phyloP scores from a whole-genome alignment of 2,888 invertebrate species.

The Scaptomyza cyrtandrae region DNA sequence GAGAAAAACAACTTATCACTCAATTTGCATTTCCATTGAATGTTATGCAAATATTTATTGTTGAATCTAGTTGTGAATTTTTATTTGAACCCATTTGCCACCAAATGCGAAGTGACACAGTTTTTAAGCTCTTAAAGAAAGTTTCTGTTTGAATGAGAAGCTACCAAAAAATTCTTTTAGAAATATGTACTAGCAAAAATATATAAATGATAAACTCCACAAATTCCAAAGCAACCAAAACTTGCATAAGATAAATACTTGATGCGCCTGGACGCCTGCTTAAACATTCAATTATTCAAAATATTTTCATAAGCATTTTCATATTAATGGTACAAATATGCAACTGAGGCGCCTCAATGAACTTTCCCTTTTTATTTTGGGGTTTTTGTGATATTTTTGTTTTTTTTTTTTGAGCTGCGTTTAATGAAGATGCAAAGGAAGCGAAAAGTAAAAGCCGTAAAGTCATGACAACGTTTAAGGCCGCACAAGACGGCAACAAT shows the following conservation, averaged over 20 bases:
- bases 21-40: slow-evolving; percentile 70
- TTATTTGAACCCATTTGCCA: slow-evolving; percentile 27
- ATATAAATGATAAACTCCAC: slow-evolving; percentile 13
- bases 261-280: slow-evolving; percentile 16
- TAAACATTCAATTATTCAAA: slow-evolving; percentile 70
- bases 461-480: slow-evolving; percentile 66
- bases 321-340: slow-evolving; percentile 68
- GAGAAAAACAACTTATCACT: slow-evolving; percentile 37
- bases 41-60: slow-evolving; percentile 70
- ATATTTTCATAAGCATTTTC: slow-evolving; percentile 63
- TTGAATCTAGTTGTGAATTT: slow-evolving; percentile 40
- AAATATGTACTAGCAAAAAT: neutral
- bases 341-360: slow-evolving; percentile 67
- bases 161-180: neutral
- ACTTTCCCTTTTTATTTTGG: slow-evolving; percentile 73
- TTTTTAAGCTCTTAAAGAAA: slow-evolving; percentile 54
- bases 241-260: slow-evolving; percentile 46
- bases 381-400: neutral
- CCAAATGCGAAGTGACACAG: slow-evolving; percentile 53
- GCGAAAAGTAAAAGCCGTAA: slow-evolving; percentile 61
- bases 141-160: slow-evolving; percentile 30
- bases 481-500: slow-evolving; percentile 21
- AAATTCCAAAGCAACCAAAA: slow-evolving; percentile 3
- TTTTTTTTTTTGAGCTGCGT: slow-evolving; percentile 27
- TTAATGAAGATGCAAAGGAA: slow-evolving; percentile 77